Evolutionary conservation across 35 echinoderm and acorn worm genomes (phyloP).

Genomic region (Lytechinus variegatus): DNA sequence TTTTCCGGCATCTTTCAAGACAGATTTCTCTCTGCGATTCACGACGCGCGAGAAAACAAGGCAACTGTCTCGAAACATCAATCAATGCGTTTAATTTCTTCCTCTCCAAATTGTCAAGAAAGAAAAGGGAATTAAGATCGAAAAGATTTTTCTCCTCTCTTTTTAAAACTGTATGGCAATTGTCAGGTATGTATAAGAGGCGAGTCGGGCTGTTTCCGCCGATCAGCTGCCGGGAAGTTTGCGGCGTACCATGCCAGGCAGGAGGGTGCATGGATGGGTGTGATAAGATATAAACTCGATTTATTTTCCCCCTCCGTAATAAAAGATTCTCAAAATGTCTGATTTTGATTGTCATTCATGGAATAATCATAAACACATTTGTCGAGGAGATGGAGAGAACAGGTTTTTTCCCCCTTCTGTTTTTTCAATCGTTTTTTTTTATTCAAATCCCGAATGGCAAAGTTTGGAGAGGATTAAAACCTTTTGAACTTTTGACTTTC

Average conservation of each 20-base stretch:
- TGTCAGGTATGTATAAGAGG: not conserved
- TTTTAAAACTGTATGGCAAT: not conserved
- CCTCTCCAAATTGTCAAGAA: not conserved
- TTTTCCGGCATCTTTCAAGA: not conserved
- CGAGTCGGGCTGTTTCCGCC: slow-evolving; percentile 20
- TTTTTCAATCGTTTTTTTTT: too few relatives aligned
- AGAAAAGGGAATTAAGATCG: not conserved
- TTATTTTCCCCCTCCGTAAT: not conserved
- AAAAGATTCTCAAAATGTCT: not conserved
- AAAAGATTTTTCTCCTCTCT: not conserved
- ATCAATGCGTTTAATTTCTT: not conserved
- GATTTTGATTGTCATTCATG: not conserved
- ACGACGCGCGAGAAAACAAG: not conserved
- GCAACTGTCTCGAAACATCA: slow-evolving; percentile 10
- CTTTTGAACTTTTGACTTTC: not conserved
- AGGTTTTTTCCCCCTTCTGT: not conserved
- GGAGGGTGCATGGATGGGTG: not conserved
- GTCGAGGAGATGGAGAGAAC: not conserved
- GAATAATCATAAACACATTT: slow-evolving; percentile 11
- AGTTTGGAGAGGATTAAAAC: not conserved
- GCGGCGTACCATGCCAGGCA: not conserved
- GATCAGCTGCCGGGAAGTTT: not conserved
- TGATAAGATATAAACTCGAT: not conserved
- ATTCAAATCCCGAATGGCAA: too few relatives aligned
- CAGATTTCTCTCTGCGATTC: not conserved